These are phyloP conservation scores for Centropus bengalensis DNA, from an alignment of 2,113 vertebrate species.

Conservation along the genomic window DNA sequence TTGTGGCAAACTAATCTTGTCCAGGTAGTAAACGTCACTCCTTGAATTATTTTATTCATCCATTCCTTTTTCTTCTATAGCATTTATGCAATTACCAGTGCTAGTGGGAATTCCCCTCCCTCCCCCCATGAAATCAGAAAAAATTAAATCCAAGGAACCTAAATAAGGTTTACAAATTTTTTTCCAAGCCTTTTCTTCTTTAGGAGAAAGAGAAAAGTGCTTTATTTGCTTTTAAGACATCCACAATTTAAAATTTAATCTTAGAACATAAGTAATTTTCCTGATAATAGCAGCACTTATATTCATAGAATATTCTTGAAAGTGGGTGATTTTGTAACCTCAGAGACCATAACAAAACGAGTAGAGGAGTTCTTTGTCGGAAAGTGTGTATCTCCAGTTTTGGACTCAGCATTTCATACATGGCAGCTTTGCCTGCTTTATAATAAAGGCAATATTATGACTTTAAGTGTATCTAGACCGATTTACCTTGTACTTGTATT, in stretches of 20 bases:
- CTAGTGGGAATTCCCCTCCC: conserved; percentile 31
- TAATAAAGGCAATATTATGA: not conserved
- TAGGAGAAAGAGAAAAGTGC: not conserved
- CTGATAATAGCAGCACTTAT: not conserved
- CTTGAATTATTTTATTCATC: conserved; percentile 67
- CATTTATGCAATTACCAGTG: conserved; percentile 62
- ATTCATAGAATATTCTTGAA: conserved; percentile 8
- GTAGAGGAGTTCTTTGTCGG: not conserved
- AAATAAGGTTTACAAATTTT: conserved; percentile 11
- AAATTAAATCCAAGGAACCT: conserved; percentile 60
- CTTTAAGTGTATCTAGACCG: not conserved
- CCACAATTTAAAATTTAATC: conserved; percentile 1
- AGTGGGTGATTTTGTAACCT: not conserved
- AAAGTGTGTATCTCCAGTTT: not conserved
- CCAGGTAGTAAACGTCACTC: conserved; percentile 61
- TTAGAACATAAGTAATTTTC: not conserved
- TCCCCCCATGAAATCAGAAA: conserved; percentile 70
- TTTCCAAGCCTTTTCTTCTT: not conserved
- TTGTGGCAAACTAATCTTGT: conserved; percentile 55
- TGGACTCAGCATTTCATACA: not conserved
- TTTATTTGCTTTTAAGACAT: conserved; percentile 30
- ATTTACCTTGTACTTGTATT: not conserved
- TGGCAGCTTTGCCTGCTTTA: not conserved
- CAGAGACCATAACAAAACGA: not conserved
- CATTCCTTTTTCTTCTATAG: not conserved